These are phyloP conservation scores for Psittacara wagleri DNA, from an alignment of 2,113 vertebrate species.

Conservation along the genomic window DNA sequence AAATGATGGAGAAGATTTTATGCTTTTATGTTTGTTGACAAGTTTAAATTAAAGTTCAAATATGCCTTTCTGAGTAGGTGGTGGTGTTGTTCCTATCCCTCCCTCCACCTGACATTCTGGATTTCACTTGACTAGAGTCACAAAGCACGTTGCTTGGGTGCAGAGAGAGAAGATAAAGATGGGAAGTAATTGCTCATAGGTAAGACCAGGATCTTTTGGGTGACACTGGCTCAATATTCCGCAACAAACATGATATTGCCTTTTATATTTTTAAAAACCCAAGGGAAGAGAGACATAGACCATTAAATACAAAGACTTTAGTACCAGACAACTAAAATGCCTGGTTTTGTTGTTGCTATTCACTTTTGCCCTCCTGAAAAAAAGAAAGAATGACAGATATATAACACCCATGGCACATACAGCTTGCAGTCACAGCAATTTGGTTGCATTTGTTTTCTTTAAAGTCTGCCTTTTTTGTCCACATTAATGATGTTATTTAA, in stretches of 20 bases:
- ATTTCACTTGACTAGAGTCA: background rate
- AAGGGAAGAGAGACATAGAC: background rate
- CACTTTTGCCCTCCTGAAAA: background rate
- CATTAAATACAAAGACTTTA: background rate
- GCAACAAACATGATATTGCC: background rate
- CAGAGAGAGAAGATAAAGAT: background rate
- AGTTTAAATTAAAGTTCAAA: constrained; percentile 35
- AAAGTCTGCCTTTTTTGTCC: background rate
- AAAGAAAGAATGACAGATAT: background rate
- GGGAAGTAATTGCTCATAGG: background rate
- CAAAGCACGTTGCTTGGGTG: background rate
- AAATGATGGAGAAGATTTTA: background rate
- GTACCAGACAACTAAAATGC: background rate
- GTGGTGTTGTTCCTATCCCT: background rate
- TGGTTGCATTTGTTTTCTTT: background rate
- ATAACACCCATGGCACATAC: background rate
- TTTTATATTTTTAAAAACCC: constrained; percentile 10
- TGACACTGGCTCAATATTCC: background rate
- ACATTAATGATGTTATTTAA: background rate
- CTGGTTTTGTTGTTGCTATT: background rate
- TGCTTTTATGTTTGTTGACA: constrained; percentile 31
- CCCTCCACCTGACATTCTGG: background rate
- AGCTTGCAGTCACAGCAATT: background rate
- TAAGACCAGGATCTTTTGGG: background rate
- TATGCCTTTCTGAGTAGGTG: background rate